Percentiles rank a stretch among this genome's conserved stretches.
Evolutionary conservation across 2,888 invertebrate species (phyloP).

Genomic region (Lacanobia wlatinum): DNA sequence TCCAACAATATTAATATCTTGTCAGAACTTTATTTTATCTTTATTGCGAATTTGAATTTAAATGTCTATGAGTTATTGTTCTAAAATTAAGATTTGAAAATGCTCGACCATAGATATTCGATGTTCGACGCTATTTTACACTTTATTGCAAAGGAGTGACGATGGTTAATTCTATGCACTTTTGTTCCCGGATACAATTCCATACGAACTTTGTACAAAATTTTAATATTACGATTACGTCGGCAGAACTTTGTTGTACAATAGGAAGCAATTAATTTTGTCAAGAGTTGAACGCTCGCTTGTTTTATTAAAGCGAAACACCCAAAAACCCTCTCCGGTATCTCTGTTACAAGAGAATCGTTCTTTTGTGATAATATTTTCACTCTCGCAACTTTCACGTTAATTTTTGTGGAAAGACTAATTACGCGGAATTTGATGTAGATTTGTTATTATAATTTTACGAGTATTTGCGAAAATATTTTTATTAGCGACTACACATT

Average conservation of each 20-base stretch:
- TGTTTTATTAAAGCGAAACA: constrained; percentile 50
- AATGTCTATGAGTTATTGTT: constrained; percentile 14
- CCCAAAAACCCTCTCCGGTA: constrained; percentile 24
- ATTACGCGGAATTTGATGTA: constrained; percentile 3
- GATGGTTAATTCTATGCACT: constrained; percentile 19
- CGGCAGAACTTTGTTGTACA: constrained; percentile 53
- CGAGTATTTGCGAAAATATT: constrained; percentile 5
- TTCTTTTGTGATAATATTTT: constrained; percentile 41
- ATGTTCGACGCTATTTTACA: constrained; percentile 2
- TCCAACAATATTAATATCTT: constrained; percentile 1
- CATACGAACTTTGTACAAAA: constrained; percentile 36
- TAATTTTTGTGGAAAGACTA: constrained; percentile 21
- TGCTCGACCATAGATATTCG: background rate
- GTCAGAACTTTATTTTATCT: constrained; percentile 3
- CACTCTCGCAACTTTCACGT: constrained; percentile 20
- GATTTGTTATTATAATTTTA: background rate
- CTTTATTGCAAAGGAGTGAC: background rate
- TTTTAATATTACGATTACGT: constrained; percentile 50
- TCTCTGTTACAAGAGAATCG: constrained; percentile 24
- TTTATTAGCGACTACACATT: background rate
- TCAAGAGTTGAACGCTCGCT: constrained; percentile 54
- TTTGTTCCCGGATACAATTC: background rate
- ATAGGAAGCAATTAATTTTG: constrained; percentile 65
- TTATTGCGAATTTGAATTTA: constrained; percentile 27
- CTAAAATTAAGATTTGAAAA: background rate